These are phyloP conservation scores for Drosophila suboccidentalis DNA, from an alignment of 2,888 invertebrate species.

Conservation along the genomic window DNA sequence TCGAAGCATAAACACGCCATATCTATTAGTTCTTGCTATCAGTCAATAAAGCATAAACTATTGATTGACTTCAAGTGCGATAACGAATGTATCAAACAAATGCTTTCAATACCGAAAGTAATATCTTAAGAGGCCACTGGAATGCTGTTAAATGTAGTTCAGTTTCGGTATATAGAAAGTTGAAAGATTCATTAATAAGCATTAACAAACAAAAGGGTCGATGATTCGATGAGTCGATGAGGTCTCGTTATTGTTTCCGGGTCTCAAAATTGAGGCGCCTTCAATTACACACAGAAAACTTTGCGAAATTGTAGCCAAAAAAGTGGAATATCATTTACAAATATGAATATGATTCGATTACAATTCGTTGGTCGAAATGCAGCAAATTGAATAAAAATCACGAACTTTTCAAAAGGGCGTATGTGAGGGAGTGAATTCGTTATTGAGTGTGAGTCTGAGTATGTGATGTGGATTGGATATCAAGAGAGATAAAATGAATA, in stretches of 20 bases:
- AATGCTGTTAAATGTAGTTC: not conserved
- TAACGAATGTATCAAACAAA: conserved; percentile 8
- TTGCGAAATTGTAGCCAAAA: conserved; percentile 30
- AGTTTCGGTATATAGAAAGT: conserved; percentile 10
- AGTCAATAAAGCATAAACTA: conserved; percentile 4
- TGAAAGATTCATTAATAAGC: conserved; percentile 28
- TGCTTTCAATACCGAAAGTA: conserved; percentile 1
- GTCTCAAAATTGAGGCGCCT: conserved; percentile 16
- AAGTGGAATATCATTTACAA: conserved; percentile 21
- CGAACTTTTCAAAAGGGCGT: conserved; percentile 4
- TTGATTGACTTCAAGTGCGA: conserved; percentile 2
- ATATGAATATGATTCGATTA: conserved; percentile 29
- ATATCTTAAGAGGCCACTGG: not conserved
- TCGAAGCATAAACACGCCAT: not conserved
- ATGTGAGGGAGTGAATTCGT: not conserved
- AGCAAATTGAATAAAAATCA: conserved; percentile 38
- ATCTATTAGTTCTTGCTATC: conserved; percentile 8
- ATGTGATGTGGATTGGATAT: not conserved
- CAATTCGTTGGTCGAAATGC: conserved; percentile 36
- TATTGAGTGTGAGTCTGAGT: not conserved
- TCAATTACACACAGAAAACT: conserved; percentile 32
- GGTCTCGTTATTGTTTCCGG: conserved; percentile 36
- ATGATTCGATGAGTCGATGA: conserved; percentile 4
- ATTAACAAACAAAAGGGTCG: conserved; percentile 10
- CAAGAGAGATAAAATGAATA: conserved; percentile 25